Evolutionary conservation across 2,113 vertebrate species (phyloP), one percentile per base, ranked within the genome.

Genomic region (Platycercus adscitus): DNA sequence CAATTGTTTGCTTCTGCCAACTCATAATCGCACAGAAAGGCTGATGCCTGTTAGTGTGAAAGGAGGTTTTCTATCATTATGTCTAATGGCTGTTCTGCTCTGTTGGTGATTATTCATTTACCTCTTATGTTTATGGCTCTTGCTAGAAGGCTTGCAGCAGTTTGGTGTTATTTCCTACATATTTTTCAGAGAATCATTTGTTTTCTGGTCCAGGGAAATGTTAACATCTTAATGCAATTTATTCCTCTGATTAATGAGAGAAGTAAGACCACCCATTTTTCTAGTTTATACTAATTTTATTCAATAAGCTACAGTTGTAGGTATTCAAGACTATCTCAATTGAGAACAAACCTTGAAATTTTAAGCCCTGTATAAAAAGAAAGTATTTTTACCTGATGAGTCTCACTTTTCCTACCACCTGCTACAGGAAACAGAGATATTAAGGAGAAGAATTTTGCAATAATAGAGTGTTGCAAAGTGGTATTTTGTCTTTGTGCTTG

Each of bases 231-330:
- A 94, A 93, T 95, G 85, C 47, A 92, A 68, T 95, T 86, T 94
- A 78, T 94, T 95, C 37, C 83, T 92, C 52, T 97, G 93, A 98
- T 97, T 96, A 97, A 97, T 91, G 88, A 88, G 56, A 86, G 85
- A 86, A 96, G 56, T 66, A 96, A 96, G 88, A 37, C 24, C 65
- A 77, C 78, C 53, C 3, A 35, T 86, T 95, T 95, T 95, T 91
- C 50, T 91, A 81, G 64, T 88, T 95, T 94, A 78, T 46, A 43
- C 31, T 87, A 35, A 58, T 95, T 96, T 91, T 92, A 91, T 91
- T 97, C 87, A 85, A 90, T 94, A 94, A 94, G 46, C 49, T 63
- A 33, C 47, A 76, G 63, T 15, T 94, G 80, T 58, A 93, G 25
- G 31, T 79, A 85, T 89, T 78, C 92, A 78, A 88, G 91, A 97